Evolutionary conservation across 2,888 invertebrate genomes (phyloP).

Genomic region (Eurytoma adleriae): DNA sequence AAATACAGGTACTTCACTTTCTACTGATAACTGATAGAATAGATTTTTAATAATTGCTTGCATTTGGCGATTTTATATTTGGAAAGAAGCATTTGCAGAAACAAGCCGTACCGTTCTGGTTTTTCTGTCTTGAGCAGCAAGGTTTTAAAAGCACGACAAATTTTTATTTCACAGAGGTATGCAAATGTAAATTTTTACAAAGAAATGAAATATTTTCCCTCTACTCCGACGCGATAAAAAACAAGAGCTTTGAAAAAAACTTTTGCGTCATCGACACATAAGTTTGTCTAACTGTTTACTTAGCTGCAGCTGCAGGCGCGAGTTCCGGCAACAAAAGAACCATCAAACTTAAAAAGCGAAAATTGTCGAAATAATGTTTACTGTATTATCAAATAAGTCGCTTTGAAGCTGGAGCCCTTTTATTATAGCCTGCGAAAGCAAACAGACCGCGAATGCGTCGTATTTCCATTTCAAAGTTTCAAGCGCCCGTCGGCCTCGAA

Average conservation of each 20-base stretch:
- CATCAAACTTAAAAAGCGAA: not conserved
- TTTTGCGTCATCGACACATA: not conserved
- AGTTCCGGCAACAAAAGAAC: not conserved
- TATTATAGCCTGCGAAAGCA: conserved; percentile 7
- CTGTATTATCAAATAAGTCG: conserved; percentile 19
- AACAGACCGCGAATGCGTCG: conserved; percentile 33
- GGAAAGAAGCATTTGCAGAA: too few relatives aligned
- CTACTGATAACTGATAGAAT: not conserved
- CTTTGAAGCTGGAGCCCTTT: conserved; percentile 1
- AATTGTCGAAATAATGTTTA: not conserved
- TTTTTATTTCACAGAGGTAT: too few relatives aligned
- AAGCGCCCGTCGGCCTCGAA: not conserved
- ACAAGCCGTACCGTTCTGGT: too few relatives aligned
- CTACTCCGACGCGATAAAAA: not conserved
- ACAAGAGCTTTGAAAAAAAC: not conserved
- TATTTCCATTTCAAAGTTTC: conserved; percentile 49
- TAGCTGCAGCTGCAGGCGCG: not conserved
- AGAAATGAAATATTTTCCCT: not conserved
- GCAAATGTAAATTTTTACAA: too few relatives aligned
- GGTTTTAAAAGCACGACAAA: too few relatives aligned
- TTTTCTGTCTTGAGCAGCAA: too few relatives aligned
- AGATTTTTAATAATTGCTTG: not conserved
- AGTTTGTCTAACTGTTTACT: not conserved
- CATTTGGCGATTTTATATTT: too few relatives aligned
- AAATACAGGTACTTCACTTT: not conserved